Evolutionary conservation across 2,113 vertebrate species (phyloP).

Genomic region (Rhineura floridana): DNA sequence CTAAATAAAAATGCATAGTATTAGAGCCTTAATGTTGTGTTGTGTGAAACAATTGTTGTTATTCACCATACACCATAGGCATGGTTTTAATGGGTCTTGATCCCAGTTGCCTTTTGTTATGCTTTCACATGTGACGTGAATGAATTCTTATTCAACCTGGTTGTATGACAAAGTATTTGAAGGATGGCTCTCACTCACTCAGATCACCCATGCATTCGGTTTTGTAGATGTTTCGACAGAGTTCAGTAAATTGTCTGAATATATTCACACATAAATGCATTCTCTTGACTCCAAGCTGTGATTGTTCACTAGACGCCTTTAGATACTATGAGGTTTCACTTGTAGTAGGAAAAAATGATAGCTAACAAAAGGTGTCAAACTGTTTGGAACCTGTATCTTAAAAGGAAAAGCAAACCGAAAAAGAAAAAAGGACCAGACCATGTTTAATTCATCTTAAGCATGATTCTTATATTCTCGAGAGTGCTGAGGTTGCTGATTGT

Average conservation of each 20-base stretch:
- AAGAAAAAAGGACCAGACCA: background rate
- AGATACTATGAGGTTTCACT: background rate
- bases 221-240: constrained; percentile 1
- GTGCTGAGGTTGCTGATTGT: background rate
- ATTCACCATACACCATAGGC: background rate
- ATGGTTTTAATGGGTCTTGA: background rate
- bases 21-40: background rate
- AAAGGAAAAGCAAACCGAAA: background rate
- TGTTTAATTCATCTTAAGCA: background rate
- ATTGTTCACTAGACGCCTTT: background rate
- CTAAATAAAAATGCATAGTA: background rate
- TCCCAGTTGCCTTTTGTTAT: background rate
- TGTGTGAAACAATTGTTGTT: background rate
- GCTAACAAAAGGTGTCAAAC: constrained; percentile 17
- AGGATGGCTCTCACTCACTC: background rate
- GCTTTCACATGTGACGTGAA: background rate
- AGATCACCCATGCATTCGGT: background rate
- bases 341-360: constrained; percentile 1
- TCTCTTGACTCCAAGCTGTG: background rate
- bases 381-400: background rate
- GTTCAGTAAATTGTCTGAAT: background rate
- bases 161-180: background rate
- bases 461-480: background rate
- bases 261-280: constrained; percentile 1
- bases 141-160: background rate